A percentile compares a stretch with the other conserved stretches of the same genome.
Conservation (phyloP, 2,113 vertebrate genomes). For the Laticauda laticaudata region DNA sequence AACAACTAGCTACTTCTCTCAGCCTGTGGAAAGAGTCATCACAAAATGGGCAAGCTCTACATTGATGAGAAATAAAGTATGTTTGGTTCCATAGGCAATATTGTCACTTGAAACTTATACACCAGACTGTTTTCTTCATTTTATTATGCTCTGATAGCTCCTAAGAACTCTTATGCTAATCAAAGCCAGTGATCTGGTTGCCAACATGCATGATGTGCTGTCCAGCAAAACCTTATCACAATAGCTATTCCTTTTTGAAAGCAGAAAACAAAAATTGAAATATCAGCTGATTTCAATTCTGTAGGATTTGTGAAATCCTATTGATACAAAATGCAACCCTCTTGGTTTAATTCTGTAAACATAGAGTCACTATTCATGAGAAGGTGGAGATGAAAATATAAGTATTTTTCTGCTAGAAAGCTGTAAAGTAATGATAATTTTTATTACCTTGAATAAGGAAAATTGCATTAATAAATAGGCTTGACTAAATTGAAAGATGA, state of each 20-base stretch:
- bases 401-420: not conserved
- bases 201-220: not conserved
- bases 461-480: not conserved
- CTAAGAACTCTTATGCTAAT: not conserved
- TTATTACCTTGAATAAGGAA: not conserved
- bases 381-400: not conserved
- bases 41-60: not conserved
- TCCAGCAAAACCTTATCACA: not conserved
- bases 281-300: not conserved
- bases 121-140: not conserved
- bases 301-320: not conserved
- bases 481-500: not conserved
- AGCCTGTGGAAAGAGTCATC: not conserved
- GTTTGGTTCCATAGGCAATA: not conserved
- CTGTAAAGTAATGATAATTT: not conserved
- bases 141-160: not conserved
- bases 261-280: not conserved
- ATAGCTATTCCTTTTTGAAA: not conserved
- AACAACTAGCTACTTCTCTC: not conserved
- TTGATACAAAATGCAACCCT: not conserved
- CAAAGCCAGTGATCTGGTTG: not conserved
- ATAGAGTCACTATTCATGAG: not conserved
- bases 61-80: not conserved
- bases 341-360: not conserved
- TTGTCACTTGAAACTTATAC: not conserved